A percentile compares a stretch with the other conserved stretches of the same genome.
These are phyloP conservation scores for Lepilemur septentrionalis DNA, from an alignment of 2,797 vertebrate species.

Conservation along the genomic window DNA sequence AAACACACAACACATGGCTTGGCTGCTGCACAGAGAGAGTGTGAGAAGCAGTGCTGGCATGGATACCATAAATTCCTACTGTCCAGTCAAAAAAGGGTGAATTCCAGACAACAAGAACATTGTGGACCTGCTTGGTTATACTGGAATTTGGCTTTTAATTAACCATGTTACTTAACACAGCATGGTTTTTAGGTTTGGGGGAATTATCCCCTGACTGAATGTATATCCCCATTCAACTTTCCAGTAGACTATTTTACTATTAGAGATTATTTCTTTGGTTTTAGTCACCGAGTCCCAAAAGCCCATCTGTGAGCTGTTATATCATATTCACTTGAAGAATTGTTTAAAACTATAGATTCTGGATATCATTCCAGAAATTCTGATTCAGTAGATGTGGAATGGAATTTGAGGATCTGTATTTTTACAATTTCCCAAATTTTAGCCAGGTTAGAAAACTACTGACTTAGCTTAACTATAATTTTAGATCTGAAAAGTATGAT, in stretches of 20 bases:
- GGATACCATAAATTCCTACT: not conserved
- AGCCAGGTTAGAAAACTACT: conserved; percentile 30
- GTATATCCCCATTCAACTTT: conserved; percentile 7
- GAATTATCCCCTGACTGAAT: not conserved
- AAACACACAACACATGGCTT: not conserved
- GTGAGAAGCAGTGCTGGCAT: not conserved
- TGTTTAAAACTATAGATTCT: not conserved
- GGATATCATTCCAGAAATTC: conserved; percentile 8
- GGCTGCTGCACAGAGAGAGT: not conserved
- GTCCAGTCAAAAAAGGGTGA: not conserved
- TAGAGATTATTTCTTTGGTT: conserved; percentile 5
- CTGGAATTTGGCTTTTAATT: not conserved
- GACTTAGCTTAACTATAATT: not conserved
- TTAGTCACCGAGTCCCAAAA: not conserved
- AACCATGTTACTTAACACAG: not conserved
- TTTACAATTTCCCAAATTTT: conserved; percentile 29
- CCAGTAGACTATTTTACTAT: not conserved
- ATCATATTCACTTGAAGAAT: not conserved
- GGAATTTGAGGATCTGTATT: not conserved
- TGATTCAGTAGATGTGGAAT: not conserved
- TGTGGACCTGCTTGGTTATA: not conserved
- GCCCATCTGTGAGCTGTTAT: not conserved
- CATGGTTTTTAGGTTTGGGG: not conserved
- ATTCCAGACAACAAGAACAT: not conserved
- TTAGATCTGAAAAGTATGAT: not conserved